Evolutionary conservation across 1,140 invertebrate genomes (phyloP).

Genomic region (Probaryconus sp.): DNA sequence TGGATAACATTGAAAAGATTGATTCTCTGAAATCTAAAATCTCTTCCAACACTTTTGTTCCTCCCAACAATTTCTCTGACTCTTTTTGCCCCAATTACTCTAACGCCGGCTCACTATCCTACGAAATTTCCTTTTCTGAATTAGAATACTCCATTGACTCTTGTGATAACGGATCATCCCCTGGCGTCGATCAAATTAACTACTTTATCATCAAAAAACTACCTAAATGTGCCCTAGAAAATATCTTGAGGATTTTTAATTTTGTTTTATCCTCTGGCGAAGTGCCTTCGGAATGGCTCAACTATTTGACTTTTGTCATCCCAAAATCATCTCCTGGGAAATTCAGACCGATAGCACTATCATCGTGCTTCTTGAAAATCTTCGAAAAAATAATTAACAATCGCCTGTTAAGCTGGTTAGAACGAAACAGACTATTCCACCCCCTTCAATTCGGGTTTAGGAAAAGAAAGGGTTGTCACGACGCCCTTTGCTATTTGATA

Average conservation of each 20-base stretch:
- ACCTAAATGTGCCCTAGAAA: background rate
- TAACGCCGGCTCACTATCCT: too few species aligned
- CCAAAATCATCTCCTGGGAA: slow-evolving; percentile 9
- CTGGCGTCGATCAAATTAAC: slow-evolving; percentile 24
- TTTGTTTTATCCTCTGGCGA: background rate
- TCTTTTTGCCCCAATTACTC: background rate
- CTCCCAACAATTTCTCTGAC: background rate
- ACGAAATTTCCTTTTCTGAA: too few species aligned
- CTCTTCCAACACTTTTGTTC: background rate
- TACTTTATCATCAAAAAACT: slow-evolving; percentile 20
- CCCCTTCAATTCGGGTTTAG: slow-evolving; percentile 13
- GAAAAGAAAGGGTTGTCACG: slow-evolving; percentile 10
- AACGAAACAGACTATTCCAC: background rate
- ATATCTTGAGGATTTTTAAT: slow-evolving; percentile 12
- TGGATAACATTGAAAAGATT: background rate
- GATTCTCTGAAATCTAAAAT: background rate
- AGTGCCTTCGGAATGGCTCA: slow-evolving; percentile 11
- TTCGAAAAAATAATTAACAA: slow-evolving; percentile 28
- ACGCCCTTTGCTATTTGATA: background rate
- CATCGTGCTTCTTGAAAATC: slow-evolving; percentile 12
- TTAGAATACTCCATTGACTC: too few species aligned
- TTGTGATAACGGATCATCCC: slow-evolving; percentile 4
- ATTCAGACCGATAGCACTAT: slow-evolving; percentile 19
- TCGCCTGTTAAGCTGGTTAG: background rate
- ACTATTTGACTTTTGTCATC: slow-evolving; percentile 1